Evolutionary conservation across 1,140 invertebrate species (phyloP), one percentile per base, ranked within the genome.

Genomic region (Apis dorsata): DNA sequence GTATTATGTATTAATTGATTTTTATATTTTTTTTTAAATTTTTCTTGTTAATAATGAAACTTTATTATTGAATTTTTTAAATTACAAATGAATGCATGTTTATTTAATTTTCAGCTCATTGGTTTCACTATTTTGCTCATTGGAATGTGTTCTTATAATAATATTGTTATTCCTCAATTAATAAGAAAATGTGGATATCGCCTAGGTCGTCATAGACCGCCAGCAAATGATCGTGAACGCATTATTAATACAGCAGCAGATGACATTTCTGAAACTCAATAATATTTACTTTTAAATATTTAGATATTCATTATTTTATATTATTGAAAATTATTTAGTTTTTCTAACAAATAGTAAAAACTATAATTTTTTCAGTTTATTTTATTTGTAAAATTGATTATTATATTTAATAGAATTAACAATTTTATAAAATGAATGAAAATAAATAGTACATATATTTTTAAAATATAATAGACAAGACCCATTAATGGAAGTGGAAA

Each of bases 121-220:
- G 97, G 97, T 2, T 98, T 98, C 84, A 53, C 95, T 0, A 90
- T 97, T 11, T 92, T 98, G 10, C 92, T 98, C 55, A 90, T 95
- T 74, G 97, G 98, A 75, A 98, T 97, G 95, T 96, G 95, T 83
- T 90, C 96, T 21, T 98, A 98, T 91, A 97, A 98, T 85, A 96
- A 97, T 77, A 91, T 97, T 1, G 69, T 97, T 13, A 92, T 96
- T 80, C 92, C 93, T 28, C 92, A 93, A 92, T 79, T 93, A 51
- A 19, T 92, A 62, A 90, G 78, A 68, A 93, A 92, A 85, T 91
- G 85, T 78, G 86, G 81, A 72, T 90, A 83, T 28, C 62, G 68
- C 10, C 28, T 92, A 24, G 90, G 90, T 19, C 90, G 91, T 75
- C 90, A 92, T 72, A 90, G 86, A 77, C 84, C 88, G 53, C 90